Evolutionary conservation across 2,888 invertebrate genomes (phyloP).

Genomic region (Cistogaster globosa): DNA sequence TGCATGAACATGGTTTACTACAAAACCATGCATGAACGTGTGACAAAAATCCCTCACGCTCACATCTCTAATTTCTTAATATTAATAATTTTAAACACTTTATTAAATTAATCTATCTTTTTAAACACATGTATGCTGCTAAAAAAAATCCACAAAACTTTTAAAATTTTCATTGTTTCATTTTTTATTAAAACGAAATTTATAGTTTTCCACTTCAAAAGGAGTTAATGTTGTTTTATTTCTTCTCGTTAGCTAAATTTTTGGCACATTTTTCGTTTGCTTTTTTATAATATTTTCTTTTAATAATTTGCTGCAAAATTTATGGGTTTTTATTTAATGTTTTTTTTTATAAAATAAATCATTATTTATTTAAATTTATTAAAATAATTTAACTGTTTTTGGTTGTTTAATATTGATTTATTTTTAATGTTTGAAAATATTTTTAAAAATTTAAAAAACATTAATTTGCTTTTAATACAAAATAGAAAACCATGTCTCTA

Average conservation of each 20-base stretch:
- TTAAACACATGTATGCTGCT: no score
- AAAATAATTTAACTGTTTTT: slow-evolving; percentile 53
- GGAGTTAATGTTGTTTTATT: slow-evolving; percentile 43
- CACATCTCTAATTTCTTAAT: no score
- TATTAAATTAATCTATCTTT: no score
- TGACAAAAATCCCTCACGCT: no score
- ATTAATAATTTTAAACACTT: no score
- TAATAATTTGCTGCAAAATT: slow-evolving; percentile 47
- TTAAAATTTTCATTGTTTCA: no score
- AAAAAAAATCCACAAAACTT: no score
- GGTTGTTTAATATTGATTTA: slow-evolving; percentile 47
- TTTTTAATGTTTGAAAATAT: not conserved
- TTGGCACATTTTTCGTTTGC: slow-evolving; percentile 14
- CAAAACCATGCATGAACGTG: no score
- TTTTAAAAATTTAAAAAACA: not conserved
- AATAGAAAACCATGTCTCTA: not conserved
- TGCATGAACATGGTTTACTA: no score
- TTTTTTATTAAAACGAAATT: slow-evolving; percentile 14
- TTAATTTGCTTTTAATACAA: not conserved
- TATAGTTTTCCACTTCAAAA: slow-evolving; percentile 51
- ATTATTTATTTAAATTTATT: not conserved
- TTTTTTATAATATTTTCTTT: not conserved
- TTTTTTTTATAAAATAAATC: slow-evolving; percentile 48
- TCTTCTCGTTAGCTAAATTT: not conserved
- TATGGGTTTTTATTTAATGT: slow-evolving; percentile 32